Percentiles rank a stretch among this genome's conserved stretches.
Evolutionary conservation across 2,113 vertebrate genomes (phyloP).

Genomic region (Chaenogobius annularis): DNA sequence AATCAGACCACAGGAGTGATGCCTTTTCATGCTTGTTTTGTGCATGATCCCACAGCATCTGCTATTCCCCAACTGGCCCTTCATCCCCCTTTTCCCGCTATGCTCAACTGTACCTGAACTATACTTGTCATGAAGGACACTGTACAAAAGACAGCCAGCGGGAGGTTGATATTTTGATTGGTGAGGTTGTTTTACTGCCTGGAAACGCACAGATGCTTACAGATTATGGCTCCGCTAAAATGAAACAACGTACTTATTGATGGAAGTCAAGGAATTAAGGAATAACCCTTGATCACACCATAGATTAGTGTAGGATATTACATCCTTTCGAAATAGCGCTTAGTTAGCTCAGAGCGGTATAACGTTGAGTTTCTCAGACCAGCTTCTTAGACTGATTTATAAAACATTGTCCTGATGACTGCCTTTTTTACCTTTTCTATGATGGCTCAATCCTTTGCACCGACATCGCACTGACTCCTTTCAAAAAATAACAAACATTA

Average conservation of each 20-base stretch:
- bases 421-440: too few species aligned
- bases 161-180: slow-evolving; percentile 66
- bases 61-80: slow-evolving; percentile 1
- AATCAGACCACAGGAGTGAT: slow-evolving; percentile 69
- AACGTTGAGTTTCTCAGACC: too few species aligned
- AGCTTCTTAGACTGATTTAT: too few species aligned
- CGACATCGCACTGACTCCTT: too few species aligned
- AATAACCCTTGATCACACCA: neutral
- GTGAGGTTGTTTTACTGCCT: slow-evolving; percentile 58
- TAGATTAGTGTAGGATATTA: neutral
- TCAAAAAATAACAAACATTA: too few species aligned
- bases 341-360: too few species aligned
- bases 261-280: slow-evolving; percentile 15
- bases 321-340: too few species aligned
- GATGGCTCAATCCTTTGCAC: too few species aligned
- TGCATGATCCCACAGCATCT: slow-evolving; percentile 50
- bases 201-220: slow-evolving; percentile 61
- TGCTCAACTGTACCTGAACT: slow-evolving; percentile 27
- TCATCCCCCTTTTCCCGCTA: neutral
- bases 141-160: slow-evolving; percentile 43
- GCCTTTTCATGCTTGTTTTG: slow-evolving; percentile 43
- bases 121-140: slow-evolving; percentile 24
- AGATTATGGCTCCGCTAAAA: slow-evolving; percentile 40
- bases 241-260: slow-evolving; percentile 16
- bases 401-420: too few species aligned